These are phyloP conservation scores for Sitophilus oryzae DNA, from an alignment of 1,140 invertebrate genomes.

Conservation along the genomic window DNA sequence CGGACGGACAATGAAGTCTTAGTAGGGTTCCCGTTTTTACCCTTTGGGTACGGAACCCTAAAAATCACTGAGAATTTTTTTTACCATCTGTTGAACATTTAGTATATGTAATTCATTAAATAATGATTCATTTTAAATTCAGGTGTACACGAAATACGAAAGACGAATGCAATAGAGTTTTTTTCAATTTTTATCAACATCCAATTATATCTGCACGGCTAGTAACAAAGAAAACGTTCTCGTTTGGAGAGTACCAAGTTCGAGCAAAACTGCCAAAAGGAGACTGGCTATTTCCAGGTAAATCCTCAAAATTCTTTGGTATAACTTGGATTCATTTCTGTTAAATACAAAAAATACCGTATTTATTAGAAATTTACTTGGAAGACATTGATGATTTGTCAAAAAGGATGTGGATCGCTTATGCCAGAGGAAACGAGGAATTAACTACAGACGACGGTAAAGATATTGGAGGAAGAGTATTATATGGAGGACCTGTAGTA, in stretches of 20 bases:
- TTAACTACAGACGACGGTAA: conserved; percentile 15
- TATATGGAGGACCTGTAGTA: conserved; percentile 30
- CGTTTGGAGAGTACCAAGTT: conserved; percentile 56
- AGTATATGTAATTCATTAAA: no score
- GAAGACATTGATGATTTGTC: conserved; percentile 15
- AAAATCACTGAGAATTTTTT: no score
- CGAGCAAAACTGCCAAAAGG: conserved; percentile 58
- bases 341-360: no score
- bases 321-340: not conserved
- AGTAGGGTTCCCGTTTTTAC: no score
- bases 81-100: no score
- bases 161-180: conserved; percentile 15
- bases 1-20: no score
- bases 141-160: conserved; percentile 19
- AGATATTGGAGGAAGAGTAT: conserved; percentile 27
- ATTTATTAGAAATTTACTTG: conserved; percentile 27
- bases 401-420: conserved; percentile 28
- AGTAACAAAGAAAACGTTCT: conserved; percentile 52
- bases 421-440: conserved; percentile 30
- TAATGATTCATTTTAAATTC: conserved; percentile 8
- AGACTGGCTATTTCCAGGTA: conserved; percentile 61
- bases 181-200: conserved; percentile 15
- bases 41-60: no score
- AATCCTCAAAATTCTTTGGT: no score
- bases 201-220: conserved; percentile 28